A percentile compares a stretch with the other conserved stretches of the same genome.
phyloP scores from a whole-genome alignment of 92 coral and sea anemone genomes.

The Phymanthus crucifer region DNA sequence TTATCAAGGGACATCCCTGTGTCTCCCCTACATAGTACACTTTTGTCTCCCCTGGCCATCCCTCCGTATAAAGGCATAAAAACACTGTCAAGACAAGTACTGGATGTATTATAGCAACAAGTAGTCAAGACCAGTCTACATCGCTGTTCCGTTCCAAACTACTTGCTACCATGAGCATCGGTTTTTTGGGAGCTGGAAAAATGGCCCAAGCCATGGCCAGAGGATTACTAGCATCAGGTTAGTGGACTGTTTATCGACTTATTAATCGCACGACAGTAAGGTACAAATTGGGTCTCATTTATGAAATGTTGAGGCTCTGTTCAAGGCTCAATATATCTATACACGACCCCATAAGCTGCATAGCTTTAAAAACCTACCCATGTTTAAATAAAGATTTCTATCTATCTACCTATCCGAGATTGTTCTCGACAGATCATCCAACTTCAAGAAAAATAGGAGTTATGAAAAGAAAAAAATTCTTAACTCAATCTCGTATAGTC shows the following conservation, averaged over 20 bases:
- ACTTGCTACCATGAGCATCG: conserved; percentile 40
- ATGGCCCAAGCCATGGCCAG: conserved; percentile 64
- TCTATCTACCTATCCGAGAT: too few relatives aligned
- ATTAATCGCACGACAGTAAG: neutral
- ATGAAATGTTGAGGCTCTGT: too few relatives aligned
- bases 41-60: neutral
- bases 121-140: neutral
- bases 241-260: neutral
- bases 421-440: too few relatives aligned
- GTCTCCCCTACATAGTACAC: neutral
- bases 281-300: neutral
- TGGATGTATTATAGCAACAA: neutral
- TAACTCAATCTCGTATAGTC: too few relatives aligned
- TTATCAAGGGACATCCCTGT: neutral
- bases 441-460: too few relatives aligned
- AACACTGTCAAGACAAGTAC: neutral
- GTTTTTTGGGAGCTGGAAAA: conserved; percentile 58
- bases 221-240: conserved; percentile 57
- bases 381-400: too few relatives aligned
- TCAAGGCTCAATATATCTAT: too few relatives aligned
- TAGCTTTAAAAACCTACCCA: too few relatives aligned
- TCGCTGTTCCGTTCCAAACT: neutral
- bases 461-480: too few relatives aligned
- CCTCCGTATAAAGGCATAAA: neutral
- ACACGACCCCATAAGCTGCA: too few relatives aligned